phyloP scores from a whole-genome alignment of 2,113 vertebrate genomes.

The Ramphastos sulfuratus region DNA sequence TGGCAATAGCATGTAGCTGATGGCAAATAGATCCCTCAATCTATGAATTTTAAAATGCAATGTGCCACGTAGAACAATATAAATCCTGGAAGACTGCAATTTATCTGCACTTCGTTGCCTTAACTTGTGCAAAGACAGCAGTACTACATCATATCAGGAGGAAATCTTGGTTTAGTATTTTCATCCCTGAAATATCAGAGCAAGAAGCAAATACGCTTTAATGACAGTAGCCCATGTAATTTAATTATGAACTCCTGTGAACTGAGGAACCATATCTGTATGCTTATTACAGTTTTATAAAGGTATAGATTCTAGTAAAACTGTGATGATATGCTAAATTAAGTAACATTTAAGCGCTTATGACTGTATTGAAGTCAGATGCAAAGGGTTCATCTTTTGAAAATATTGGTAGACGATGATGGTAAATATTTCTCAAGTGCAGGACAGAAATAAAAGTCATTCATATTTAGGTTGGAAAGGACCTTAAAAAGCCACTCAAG shows the following conservation, averaged over 20 bases:
- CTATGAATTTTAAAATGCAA: constrained; percentile 49
- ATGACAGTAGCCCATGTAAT: background rate
- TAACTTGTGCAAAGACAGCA: background rate
- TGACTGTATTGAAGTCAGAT: background rate
- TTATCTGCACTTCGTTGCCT: background rate
- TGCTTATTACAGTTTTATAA: background rate
- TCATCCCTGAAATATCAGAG: background rate
- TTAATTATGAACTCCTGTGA: background rate
- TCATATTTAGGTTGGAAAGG: too few relatives aligned
- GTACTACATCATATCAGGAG: background rate
- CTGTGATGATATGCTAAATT: background rate
- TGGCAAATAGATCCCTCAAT: constrained; percentile 29
- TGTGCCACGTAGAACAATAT: constrained; percentile 9
- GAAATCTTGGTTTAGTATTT: background rate
- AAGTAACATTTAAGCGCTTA: too few relatives aligned
- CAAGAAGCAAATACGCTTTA: background rate
- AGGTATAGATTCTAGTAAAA: background rate
- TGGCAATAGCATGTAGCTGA: constrained; percentile 1
- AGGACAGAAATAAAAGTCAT: background rate
- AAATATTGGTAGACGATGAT: background rate
- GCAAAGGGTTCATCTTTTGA: background rate
- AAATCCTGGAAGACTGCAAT: background rate
- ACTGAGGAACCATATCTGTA: background rate
- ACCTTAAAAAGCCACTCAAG: too few relatives aligned
- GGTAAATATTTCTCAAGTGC: background rate